These are phyloP conservation scores for Tenthredo livida DNA, from an alignment of 2,888 invertebrate genomes.

Conservation along the genomic window DNA sequence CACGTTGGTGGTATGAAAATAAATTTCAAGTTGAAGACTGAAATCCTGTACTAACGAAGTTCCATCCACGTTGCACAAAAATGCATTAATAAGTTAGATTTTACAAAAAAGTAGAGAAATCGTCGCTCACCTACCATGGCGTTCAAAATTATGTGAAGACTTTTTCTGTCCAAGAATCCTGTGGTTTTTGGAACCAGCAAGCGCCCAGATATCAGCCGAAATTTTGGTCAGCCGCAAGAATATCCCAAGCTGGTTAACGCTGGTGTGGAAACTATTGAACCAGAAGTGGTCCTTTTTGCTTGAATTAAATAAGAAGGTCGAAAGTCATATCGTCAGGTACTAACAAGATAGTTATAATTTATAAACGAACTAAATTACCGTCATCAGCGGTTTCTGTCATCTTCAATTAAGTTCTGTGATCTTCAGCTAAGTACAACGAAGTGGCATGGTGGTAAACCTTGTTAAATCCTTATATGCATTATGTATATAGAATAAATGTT, in stretches of 20 bases:
- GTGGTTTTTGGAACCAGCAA: constrained; percentile 55
- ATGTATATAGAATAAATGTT: constrained; percentile 10
- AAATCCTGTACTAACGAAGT: too few relatives aligned
- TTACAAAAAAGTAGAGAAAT: neutral
- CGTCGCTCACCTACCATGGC: neutral
- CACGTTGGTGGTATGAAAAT: too few relatives aligned
- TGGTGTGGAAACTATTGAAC: constrained; percentile 57
- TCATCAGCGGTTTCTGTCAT: neutral
- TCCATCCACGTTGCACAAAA: too few relatives aligned
- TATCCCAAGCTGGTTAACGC: constrained; percentile 56
- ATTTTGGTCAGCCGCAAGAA: constrained; percentile 58
- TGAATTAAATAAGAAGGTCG: neutral
- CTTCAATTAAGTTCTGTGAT: neutral
- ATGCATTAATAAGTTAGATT: too few relatives aligned
- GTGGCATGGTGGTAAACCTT: neutral
- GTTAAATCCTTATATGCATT: neutral
- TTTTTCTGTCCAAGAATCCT: constrained; percentile 10
- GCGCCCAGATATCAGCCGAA: constrained; percentile 60
- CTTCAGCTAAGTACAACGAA: neutral
- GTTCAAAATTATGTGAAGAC: constrained; percentile 27
- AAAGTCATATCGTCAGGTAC: neutral
- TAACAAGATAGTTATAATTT: neutral
- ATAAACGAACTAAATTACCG: neutral
- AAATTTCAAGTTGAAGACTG: too few relatives aligned
- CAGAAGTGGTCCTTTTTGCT: constrained; percentile 52